Evolutionary conservation across 2,113 vertebrate species (phyloP), one percentile per base, ranked within the genome.

Genomic region (Phylloscopus trochilus): DNA sequence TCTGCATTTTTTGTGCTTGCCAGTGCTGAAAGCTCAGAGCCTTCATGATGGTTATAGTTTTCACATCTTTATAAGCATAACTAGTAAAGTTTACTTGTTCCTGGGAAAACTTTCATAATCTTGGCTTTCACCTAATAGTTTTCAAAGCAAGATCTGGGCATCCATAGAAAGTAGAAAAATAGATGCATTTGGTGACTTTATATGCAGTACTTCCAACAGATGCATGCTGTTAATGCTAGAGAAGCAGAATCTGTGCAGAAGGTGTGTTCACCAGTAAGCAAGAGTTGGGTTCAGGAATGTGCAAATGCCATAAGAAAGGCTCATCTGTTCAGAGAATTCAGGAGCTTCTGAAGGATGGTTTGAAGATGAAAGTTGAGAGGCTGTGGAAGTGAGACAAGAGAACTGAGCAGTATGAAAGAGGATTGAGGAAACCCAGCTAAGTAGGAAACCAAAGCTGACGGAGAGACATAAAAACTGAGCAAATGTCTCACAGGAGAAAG

Each of bases 261-360:
- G 14, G 6, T 55, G 19, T 6, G 19, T 74, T 86, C 30, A 28
- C 6, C 0, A 1, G 10, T 43, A 43, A 0, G 1, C 15, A 41
- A 33, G 27, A 56, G 13, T 31, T 68, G 19, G 15, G 24, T 33
- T 93, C 67, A 55, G 53, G 37, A 69, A 46, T 4, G 8, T 44
- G 43, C 14, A 47, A 67, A 64, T 30, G 28, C 35, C 24, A 24
- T 23, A 23, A 89, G 44, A n/a, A 43, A 78, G 9, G 22, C 15
- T 49, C 13, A 55, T 41, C 30, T 28, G 9, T 75, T 63, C 41
- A 47, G 52, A 78, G 47, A 52, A 60, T 55, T 70, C 62, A 68
- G 60, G 44, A 78, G 14, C 31, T 91, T 75, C 13, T 33, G 49
- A 77, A 83, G 30, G 23, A 70, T 4, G 8, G 20, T 51, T 83